Evolutionary conservation across 2,888 invertebrate genomes (phyloP), one percentile per base, ranked within the genome.

Genomic region (Hermaeophaga mercurialis): DNA sequence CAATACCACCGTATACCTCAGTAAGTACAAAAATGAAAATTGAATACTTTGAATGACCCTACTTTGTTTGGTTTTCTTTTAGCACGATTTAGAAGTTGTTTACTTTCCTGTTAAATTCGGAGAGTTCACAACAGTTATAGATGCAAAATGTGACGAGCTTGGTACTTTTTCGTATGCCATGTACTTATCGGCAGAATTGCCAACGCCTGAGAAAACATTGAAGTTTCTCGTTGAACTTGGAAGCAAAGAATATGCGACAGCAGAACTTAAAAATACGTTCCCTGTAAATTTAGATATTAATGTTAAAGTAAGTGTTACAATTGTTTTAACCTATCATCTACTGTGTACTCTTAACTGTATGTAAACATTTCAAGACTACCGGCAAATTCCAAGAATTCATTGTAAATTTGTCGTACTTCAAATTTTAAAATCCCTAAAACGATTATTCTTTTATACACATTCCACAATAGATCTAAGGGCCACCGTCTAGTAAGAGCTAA

Each of bases 131-230:
- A 19, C 79, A 79, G 69, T 38, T 22, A 60, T 61, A 66, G 72
- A 46, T 59, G 73, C 74, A 66, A 67, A 1, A 65, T 85, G 14
- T 80, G 76, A 70, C 76, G 46, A 75, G 70, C 58, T 84, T 11
- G 82, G 84, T 3, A 79, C 80, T 57, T 84, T 85, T 68, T 80
- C 78, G 24, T 86, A 85, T 65, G 80, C 80, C 55, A 59, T 76
- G 36, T 45, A 68, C 19, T 54, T 76, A 39, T 62, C 56, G 14
- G 70, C 73, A 8, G 54, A 61, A 15, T 54, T 70, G 11, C 68
- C 75, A 8, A 54, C 62, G 31, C 59, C 65, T 1, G 75, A 76
- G 59, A 50, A 67, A 7, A 36, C 58, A 2, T 43, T 74, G n/a
- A 49, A 58, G 24, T 70, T 75, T 33, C 58, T 62, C 22, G 56